Base-by-base conservation (phyloP, 2,888 invertebrate genomes). In the Dioctria linearis region DNA sequence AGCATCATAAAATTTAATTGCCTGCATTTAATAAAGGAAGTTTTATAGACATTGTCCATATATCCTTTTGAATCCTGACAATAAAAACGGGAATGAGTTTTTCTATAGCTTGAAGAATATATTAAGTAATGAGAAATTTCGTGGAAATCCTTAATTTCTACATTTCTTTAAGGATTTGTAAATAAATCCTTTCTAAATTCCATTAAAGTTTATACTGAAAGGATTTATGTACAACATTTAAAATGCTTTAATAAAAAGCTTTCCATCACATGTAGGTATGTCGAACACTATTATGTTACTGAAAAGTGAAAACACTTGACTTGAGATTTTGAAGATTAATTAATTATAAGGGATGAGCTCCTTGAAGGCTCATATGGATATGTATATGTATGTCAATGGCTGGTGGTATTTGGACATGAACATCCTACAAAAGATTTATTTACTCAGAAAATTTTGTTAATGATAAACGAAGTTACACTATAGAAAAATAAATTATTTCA, bases 1-100 rank as follows among this genome's bases (percentile, higher is more conserved):
- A 75, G 73, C 43, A 59, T n/a, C 25, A 75, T 75, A 57, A 13
- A 59, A 59, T 75, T 75, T 75, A 59, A 75, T 25, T 75, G 59
- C 42, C n/a, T 3, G 6, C 42, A 59, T 75, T 75, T 75, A 59
- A 75, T 39, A 43, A 69, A 39, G 43, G 13, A 25, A 49, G 42
- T 59, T 75, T 75, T 75, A 75, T 75, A 59, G 59, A 59, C 57
- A 2, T 42, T 9, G 11, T 37, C 4, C 5, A 37, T 9, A 39
- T 3, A 13, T 61, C 61, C 61, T 39, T 51, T 54, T 54, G 54
- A 54, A 25, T 69, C 49, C 13, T 39, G 13, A 49, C 51, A 8
- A 51, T 69, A 69, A 54, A 51, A 69, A 4, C 39, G 11, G 11
- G 51, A 11, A 51, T 25, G 5, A 51, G 11, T 11, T 39, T 39